These are phyloP conservation scores for Myotis planiceps DNA, from an alignment of 2,797 vertebrate genomes.

Conservation along the genomic window DNA sequence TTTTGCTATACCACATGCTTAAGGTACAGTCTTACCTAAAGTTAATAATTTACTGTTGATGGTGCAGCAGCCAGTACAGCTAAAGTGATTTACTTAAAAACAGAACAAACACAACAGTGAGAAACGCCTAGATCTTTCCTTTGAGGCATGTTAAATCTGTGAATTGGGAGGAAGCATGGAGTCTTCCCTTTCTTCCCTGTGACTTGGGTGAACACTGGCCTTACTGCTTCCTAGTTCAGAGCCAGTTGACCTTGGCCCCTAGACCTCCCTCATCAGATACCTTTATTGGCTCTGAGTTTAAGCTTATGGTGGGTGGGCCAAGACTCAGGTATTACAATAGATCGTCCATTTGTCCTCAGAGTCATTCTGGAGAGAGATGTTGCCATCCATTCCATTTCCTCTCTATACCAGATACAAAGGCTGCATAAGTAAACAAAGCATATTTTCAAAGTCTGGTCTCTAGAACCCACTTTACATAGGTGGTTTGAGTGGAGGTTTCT, in stretches of 20 bases:
- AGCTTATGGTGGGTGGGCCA: not conserved
- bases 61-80: not conserved
- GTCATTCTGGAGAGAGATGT: not conserved
- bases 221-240: not conserved
- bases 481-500: conserved; percentile 26
- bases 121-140: not conserved
- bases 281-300: not conserved
- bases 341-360: not conserved
- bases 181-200: not conserved
- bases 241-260: not conserved
- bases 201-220: not conserved
- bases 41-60: not conserved
- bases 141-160: not conserved
- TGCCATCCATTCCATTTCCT: not conserved
- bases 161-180: not conserved
- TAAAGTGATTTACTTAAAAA: conserved; percentile 45
- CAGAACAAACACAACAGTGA: not conserved
- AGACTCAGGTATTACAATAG: not conserved
- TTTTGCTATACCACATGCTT: not conserved
- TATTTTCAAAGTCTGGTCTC: not conserved
- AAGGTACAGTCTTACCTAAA: not conserved
- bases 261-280: not conserved
- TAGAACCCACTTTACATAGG: conserved; percentile 5
- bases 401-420: conserved; percentile 2
- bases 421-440: not conserved